Evolutionary conservation across 2,888 invertebrate species (phyloP), one percentile per base, ranked within the genome.

Genomic region (Polydrusus pterygomalis): DNA sequence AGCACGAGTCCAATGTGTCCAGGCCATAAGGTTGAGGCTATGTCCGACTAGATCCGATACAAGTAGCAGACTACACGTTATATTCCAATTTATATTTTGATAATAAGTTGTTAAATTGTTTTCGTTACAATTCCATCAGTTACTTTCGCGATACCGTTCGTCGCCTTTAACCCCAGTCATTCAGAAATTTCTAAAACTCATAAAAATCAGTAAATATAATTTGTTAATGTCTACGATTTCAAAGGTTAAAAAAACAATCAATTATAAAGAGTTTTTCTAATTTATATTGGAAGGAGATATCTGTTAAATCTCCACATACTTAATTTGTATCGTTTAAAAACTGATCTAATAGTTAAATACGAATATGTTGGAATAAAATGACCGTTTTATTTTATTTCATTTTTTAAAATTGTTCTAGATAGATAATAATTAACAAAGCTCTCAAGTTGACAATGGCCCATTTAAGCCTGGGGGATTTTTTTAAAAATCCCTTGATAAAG

Each of bases 191-290:
- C 15, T 58, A 15, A 15, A 51, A 69, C 54, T 62, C 54, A 47
- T 67, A 74, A 69, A 74, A 74, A 74, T 74, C 69, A 49, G 68
- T 64, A 68, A 74, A 69, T 54, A 65, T 38, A 73, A 73, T 73
- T 73, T 73, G 73, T 73, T 67, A 73, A 47, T 67, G 67, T 73
- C 60, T 58, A 58, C 38, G 63, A 49, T 60, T 65, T 51, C 40
- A 64, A 73, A 58, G 58, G 58, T 73, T 45, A 60, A 74, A 74
- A 65, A 67, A 65, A 68, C 62, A 60, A 38, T 60, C 18, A 60
- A 60, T 60, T 60, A 38, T n/a, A 38, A 54, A 25, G 0, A 5
- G n/a, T 25, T 54, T 54, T 54, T 54, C 54, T 54, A 54, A 54
- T 54, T 54, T 20, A 54, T 54, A 54, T 54, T 54, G 54, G 11